Percentiles rank a stretch among this genome's conserved stretches.
Conservation (phyloP, 2,797 vertebrate species). For the Crocodylus rhombifer region DNA sequence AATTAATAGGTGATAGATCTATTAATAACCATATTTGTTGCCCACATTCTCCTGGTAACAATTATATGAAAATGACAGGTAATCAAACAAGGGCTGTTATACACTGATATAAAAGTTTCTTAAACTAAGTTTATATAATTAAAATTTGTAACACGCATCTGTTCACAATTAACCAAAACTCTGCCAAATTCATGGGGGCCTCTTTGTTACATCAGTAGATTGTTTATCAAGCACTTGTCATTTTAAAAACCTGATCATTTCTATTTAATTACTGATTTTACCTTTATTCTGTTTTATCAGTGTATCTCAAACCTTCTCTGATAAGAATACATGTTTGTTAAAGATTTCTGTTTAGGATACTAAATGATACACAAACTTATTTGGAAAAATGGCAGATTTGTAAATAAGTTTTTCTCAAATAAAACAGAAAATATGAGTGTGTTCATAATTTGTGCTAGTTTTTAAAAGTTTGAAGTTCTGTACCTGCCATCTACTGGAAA, state of each 20-base stretch:
- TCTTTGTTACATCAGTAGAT: conserved; percentile 65
- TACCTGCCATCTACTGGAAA: conserved; percentile 86
- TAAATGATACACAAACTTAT: conserved; percentile 43
- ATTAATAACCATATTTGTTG: not conserved
- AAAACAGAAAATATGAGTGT: conserved; percentile 27
- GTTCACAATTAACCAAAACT: conserved; percentile 21
- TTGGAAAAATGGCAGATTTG: conserved; percentile 41
- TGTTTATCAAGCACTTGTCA: not conserved
- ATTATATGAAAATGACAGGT: conserved; percentile 37
- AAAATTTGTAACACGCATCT: conserved; percentile 61
- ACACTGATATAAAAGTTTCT: conserved; percentile 55
- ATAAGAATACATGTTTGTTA: conserved; percentile 67
- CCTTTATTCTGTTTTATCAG: conserved; percentile 2
- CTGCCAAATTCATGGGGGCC: not conserved
- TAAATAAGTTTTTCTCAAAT: conserved; percentile 48
- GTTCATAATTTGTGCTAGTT: not conserved
- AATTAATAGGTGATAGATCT: no score
- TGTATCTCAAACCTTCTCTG: conserved; percentile 47
- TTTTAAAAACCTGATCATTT: not conserved
- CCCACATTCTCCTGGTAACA: not conserved
- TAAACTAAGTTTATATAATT: conserved; percentile 61
- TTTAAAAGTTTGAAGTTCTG: conserved; percentile 74
- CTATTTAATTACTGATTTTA: not conserved
- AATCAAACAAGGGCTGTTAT: conserved; percentile 62
- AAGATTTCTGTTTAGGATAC: conserved; percentile 50